Evolutionary conservation across 92 coral and sea anemone genomes (phyloP).

Genomic region (Zoanthus sansibaricus): DNA sequence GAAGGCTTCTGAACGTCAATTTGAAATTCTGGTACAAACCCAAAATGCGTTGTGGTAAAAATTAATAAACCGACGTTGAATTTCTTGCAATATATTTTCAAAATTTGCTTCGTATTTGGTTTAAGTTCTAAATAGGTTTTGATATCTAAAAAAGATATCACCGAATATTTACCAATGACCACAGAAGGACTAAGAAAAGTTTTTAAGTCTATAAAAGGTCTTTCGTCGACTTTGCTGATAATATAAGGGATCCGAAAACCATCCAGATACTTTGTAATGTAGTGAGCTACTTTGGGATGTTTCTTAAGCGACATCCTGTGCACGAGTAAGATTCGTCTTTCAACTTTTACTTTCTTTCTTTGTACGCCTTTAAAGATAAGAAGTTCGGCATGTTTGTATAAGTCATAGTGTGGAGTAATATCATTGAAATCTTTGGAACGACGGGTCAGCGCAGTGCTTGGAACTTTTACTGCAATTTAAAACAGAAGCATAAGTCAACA

Average conservation of each 20-base stretch:
- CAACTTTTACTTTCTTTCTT: slow-evolving; percentile 70
- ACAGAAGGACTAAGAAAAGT: slow-evolving; percentile 62
- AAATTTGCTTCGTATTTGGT: slow-evolving; percentile 69
- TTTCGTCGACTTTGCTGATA: slow-evolving; percentile 79
- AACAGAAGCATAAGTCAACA: neutral
- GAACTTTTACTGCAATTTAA: slow-evolving; percentile 35
- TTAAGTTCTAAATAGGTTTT: slow-evolving; percentile 84
- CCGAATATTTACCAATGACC: slow-evolving; percentile 75
- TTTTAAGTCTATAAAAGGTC: slow-evolving; percentile 72
- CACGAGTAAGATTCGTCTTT: slow-evolving; percentile 75
- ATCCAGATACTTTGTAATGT: slow-evolving; percentile 80
- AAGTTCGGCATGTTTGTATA: slow-evolving; percentile 43
- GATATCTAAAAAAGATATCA: slow-evolving; percentile 86
- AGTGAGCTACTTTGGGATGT: slow-evolving; percentile 87
- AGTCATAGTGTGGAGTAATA: slow-evolving; percentile 29
- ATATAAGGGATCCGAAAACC: slow-evolving; percentile 86
- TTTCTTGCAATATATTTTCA: slow-evolving; percentile 85
- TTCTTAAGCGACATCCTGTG: slow-evolving; percentile 72
- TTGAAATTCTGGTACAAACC: slow-evolving; percentile 78
- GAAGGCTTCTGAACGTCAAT: slow-evolving; percentile 71
- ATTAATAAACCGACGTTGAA: slow-evolving; percentile 80
- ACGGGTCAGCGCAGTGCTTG: slow-evolving; percentile 28
- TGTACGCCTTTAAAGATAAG: slow-evolving; percentile 55
- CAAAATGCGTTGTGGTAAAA: slow-evolving; percentile 85
- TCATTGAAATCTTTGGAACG: neutral